Conservation (phyloP, 2,797 vertebrate genomes). For the Champsocephalus gunnari region DNA sequence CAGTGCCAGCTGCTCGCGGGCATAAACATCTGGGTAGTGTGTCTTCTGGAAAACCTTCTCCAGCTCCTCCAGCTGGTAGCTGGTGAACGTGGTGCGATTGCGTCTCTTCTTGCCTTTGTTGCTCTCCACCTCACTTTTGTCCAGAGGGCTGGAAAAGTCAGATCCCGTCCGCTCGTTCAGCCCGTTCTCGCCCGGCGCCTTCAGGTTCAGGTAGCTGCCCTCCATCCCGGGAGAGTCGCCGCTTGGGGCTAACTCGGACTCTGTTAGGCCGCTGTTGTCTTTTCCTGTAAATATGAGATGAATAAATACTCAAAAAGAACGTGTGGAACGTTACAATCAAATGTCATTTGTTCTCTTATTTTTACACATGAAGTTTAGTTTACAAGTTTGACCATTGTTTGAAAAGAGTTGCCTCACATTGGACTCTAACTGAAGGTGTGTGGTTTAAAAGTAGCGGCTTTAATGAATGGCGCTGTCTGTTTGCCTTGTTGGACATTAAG, state of each 20-base stretch:
- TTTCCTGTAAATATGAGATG: slow-evolving; percentile 83
- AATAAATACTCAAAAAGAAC: slow-evolving; percentile 22
- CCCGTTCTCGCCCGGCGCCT: slow-evolving; percentile 89
- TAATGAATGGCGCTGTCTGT: not conserved
- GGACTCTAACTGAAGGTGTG: not conserved
- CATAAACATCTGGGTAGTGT: slow-evolving; percentile 96
- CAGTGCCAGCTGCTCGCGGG: slow-evolving; percentile 95
- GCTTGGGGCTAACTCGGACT: slow-evolving; percentile 87
- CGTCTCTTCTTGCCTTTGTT: slow-evolving; percentile 97
- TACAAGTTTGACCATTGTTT: not conserved
- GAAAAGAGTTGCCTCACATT: not conserved
- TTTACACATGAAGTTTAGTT: not conserved
- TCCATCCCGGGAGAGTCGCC: slow-evolving; percentile 93
- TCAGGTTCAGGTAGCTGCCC: slow-evolving; percentile 92
- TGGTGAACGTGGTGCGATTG: slow-evolving; percentile 96
- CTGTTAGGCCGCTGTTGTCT: slow-evolving; percentile 88
- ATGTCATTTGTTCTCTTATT: not conserved
- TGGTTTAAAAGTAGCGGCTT: not conserved
- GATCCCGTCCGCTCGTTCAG: slow-evolving; percentile 87
- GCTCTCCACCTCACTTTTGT: slow-evolving; percentile 93
- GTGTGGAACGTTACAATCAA: not conserved
- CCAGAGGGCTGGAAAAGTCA: slow-evolving; percentile 90
- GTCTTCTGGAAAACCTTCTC: slow-evolving; percentile 99
- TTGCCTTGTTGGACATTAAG: slow-evolving; percentile 1
- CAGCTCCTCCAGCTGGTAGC: slow-evolving; percentile 96